A percentile compares a stretch with the other conserved stretches of the same genome.
Evolutionary conservation across 2,113 vertebrate species (phyloP).

Genomic region (Solea senegalensis): DNA sequence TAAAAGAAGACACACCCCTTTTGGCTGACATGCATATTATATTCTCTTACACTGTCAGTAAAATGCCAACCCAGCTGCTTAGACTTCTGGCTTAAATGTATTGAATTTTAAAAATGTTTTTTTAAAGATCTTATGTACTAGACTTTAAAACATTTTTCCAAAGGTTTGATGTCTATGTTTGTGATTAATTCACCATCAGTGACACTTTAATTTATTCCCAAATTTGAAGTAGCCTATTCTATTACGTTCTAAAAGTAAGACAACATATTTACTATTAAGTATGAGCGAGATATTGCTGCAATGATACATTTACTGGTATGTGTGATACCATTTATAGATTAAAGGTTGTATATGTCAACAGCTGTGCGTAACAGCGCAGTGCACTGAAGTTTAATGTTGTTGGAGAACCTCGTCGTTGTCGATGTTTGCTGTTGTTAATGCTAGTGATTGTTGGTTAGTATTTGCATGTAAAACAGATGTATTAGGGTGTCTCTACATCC

Average conservation of each 20-base stretch:
- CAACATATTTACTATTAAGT: too few relatives aligned
- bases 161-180: background rate
- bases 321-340: too few relatives aligned
- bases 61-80: background rate
- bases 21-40: background rate
- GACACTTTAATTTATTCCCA: too few relatives aligned
- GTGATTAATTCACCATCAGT: too few relatives aligned
- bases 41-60: background rate
- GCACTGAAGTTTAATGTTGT: background rate
- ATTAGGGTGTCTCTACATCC: background rate
- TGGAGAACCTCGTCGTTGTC: background rate
- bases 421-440: too few relatives aligned
- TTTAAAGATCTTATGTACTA: too few relatives aligned
- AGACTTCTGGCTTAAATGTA: too few relatives aligned
- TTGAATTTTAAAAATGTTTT: too few relatives aligned
- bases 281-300: background rate
- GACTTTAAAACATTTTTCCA: too few relatives aligned
- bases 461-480: background rate
- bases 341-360: background rate
- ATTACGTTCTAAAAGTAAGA: too few relatives aligned
- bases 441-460: background rate
- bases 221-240: too few relatives aligned
- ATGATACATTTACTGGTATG: background rate
- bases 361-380: background rate
- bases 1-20: slow-evolving; percentile 21